Evolutionary conservation across 2,888 invertebrate species (phyloP).

Genomic region (Aporophyla nigra): DNA sequence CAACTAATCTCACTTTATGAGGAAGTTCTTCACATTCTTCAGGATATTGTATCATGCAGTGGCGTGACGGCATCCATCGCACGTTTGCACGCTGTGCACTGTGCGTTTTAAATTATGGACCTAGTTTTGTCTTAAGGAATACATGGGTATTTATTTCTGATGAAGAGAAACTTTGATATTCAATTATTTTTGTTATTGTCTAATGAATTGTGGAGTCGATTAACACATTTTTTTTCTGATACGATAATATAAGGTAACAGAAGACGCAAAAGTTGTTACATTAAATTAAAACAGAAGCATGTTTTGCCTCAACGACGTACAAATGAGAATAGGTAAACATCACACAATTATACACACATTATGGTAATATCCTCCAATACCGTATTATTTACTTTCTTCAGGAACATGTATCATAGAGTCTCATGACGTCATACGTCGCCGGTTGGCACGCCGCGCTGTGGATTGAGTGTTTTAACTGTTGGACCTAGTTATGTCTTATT

Average conservation of each 20-base stretch:
- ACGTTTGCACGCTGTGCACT: not conserved
- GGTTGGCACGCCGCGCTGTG: not conserved
- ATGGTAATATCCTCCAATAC: no score
- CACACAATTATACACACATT: no score
- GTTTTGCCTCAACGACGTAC: no score
- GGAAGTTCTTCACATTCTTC: conserved; percentile 63
- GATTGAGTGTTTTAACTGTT: conserved; percentile 40
- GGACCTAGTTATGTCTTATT: conserved; percentile 7
- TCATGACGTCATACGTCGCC: conserved; percentile 43
- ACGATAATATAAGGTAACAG: no score
- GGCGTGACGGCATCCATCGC: conserved; percentile 44
- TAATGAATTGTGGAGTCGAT: no score
- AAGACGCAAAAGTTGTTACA: no score
- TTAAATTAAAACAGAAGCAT: no score
- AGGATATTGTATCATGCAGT: conserved; percentile 43
- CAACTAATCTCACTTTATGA: conserved; percentile 54
- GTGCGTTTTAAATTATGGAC: conserved; percentile 39
- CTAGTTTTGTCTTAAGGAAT: conserved; percentile 12
- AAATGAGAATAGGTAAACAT: no score
- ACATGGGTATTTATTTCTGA: not conserved
- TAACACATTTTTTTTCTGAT: no score
- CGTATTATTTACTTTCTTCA: conserved; percentile 41
- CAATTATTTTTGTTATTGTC: no score
- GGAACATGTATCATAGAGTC: conserved; percentile 42
- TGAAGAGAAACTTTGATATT: no score